phyloP scores from a whole-genome alignment of 2,888 invertebrate species.

The Andrena fulva region DNA sequence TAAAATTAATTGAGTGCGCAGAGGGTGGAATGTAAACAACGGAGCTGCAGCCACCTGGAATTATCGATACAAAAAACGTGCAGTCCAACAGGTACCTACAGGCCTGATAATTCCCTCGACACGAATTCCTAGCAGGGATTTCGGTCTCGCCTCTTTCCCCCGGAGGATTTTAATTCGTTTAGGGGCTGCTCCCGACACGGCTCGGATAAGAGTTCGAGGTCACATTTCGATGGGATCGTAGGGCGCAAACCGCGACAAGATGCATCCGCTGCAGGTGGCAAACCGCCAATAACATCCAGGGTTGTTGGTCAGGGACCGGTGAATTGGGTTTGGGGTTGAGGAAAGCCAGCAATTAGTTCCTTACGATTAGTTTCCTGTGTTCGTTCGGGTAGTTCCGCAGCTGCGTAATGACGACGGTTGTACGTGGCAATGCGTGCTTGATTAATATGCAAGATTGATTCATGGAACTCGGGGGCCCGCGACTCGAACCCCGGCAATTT shows the following conservation, averaged over 20 bases:
- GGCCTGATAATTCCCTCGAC: constrained; percentile 3
- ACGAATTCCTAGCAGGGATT: constrained; percentile 7
- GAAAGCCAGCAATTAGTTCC: constrained; percentile 67
- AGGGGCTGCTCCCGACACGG: constrained; percentile 14
- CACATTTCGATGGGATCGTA: constrained; percentile 46
- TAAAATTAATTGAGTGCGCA: too few relatives aligned
- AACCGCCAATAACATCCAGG: constrained; percentile 68
- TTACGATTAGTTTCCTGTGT: constrained; percentile 61
- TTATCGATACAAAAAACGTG: not conserved
- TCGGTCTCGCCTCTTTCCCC: not conserved
- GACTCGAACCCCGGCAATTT: constrained; percentile 8
- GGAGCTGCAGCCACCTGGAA: too few relatives aligned
- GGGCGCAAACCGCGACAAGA: constrained; percentile 53
- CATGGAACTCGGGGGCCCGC: not conserved
- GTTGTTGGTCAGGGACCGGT: constrained; percentile 44
- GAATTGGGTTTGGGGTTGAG: constrained; percentile 19
- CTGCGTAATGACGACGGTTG: not conserved
- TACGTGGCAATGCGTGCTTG: constrained; percentile 10
- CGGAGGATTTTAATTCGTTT: constrained; percentile 42
- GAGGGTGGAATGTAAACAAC: too few relatives aligned
- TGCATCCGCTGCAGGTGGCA: constrained; percentile 61
- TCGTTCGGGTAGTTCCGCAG: constrained; percentile 17
- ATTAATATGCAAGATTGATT: constrained; percentile 47
- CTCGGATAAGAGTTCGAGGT: constrained; percentile 46
- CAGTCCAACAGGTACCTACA: constrained; percentile 10